Conservation (phyloP, 2,797 vertebrate genomes). For the Bovichtus diacanthus region DNA sequence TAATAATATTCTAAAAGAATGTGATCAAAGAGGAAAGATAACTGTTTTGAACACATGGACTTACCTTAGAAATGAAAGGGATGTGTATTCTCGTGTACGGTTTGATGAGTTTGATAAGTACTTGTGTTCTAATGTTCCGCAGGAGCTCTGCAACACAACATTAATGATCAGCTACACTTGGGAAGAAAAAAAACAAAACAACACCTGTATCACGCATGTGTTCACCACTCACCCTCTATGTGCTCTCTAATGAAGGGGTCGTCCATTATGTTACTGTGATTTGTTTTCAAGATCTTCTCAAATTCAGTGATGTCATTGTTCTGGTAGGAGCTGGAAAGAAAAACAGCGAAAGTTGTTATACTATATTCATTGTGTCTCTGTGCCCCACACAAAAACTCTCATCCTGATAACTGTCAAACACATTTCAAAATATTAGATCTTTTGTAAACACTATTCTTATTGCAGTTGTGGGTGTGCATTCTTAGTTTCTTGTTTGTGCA, state of each 20-base stretch:
- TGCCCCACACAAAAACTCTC: conserved; percentile 44
- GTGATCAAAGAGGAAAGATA: not conserved
- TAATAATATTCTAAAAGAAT: not conserved
- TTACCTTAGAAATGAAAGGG: conserved; percentile 99
- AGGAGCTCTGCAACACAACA: conserved; percentile 92
- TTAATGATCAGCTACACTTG: conserved; percentile 7
- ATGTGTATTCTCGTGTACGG: conserved; percentile 99
- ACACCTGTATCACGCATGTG: conserved; percentile 22
- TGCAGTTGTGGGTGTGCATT: conserved; percentile 27
- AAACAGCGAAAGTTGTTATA: conserved; percentile 58
- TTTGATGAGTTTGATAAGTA: conserved; percentile 99
- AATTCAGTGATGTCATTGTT: conserved; percentile 99
- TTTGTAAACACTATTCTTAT: conserved; percentile 65
- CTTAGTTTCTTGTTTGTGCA: conserved; percentile 53
- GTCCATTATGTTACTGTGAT: conserved; percentile 99
- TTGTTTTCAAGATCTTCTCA: conserved; percentile 99
- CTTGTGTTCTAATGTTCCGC: conserved; percentile 99
- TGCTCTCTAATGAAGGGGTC: conserved; percentile 99
- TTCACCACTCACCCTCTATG: conserved; percentile 92
- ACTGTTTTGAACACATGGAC: not conserved
- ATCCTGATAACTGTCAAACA: conserved; percentile 50
- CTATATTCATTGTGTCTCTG: conserved; percentile 56
- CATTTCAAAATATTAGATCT: conserved; percentile 44
- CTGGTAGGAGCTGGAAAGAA: conserved; percentile 94
- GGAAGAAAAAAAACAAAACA: too few species aligned